Evolutionary conservation across 2,888 invertebrate genomes (phyloP).

Genomic region (Falcaria lacertinaria): DNA sequence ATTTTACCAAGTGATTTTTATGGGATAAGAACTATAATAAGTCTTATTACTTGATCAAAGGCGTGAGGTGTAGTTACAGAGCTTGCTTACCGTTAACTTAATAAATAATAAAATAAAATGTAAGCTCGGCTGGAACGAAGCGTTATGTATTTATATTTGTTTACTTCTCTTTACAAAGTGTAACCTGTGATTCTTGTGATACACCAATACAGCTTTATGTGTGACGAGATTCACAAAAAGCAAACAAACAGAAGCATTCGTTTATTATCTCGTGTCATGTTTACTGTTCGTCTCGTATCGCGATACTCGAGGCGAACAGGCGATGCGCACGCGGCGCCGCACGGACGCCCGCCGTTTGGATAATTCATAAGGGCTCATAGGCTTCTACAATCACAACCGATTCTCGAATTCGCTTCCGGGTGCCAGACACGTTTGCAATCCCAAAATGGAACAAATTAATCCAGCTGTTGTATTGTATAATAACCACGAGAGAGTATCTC

Average conservation of each 20-base stretch:
- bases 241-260: slow-evolving; percentile 40
- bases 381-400: slow-evolving; percentile 33
- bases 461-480: slow-evolving; percentile 22
- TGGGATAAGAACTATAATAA: no score
- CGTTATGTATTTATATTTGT: no score
- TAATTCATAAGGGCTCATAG: slow-evolving; percentile 73
- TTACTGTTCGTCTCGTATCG: slow-evolving; percentile 34
- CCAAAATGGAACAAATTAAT: slow-evolving; percentile 36
- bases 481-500: no score
- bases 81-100: no score
- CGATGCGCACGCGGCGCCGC: slow-evolving; percentile 47
- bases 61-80: no score
- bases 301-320: slow-evolving; percentile 23
- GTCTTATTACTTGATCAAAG: no score
- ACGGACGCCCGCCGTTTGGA: slow-evolving; percentile 58
- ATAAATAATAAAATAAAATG: no score
- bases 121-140: no score
- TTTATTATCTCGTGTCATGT: slow-evolving; percentile 54
- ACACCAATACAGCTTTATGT: slow-evolving; percentile 42
- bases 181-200: no score
- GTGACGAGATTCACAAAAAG: slow-evolving; percentile 43
- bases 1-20: no score
- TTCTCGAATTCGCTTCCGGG: slow-evolving; percentile 50
- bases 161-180: no score
- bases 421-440: slow-evolving; percentile 39